Conservation (phyloP, 2,113 vertebrate species). For the Hymenochirus boettgeri region DNA sequence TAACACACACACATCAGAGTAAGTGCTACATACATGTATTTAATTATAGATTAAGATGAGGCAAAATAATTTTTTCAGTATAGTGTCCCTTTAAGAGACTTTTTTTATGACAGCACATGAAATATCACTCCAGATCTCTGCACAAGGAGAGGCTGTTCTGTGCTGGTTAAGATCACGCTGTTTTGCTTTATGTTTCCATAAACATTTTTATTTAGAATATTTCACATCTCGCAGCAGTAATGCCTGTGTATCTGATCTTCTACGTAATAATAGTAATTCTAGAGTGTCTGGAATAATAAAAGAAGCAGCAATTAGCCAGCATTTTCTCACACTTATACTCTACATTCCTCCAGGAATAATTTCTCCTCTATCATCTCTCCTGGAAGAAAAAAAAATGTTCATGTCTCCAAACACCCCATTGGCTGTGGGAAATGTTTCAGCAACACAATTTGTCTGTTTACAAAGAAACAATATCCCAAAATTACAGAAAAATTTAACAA, state of each 20-base stretch:
- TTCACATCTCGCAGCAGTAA: neutral
- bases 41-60: too few species aligned
- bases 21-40: too few species aligned
- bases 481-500: neutral
- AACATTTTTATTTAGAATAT: neutral
- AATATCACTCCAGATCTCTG: too few species aligned
- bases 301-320: slow-evolving; percentile 4
- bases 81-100: too few species aligned
- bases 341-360: neutral
- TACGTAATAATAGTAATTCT: neutral
- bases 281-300: neutral
- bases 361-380: neutral
- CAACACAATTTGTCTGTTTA: slow-evolving; percentile 15
- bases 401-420: neutral
- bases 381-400: too few species aligned
- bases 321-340: slow-evolving; percentile 5
- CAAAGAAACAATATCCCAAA: slow-evolving; percentile 11
- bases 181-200: neutral
- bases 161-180: neutral
- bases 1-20: too few species aligned
- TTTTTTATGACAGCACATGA: too few species aligned
- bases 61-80: too few species aligned
- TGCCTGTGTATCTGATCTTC: too few species aligned
- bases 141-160: too few species aligned
- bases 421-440: slow-evolving; percentile 22